Percentiles rank a stretch among this genome's conserved stretches.
Evolutionary conservation across 2,113 vertebrate genomes (phyloP).

Genomic region (Dasyornis broadbenti): DNA sequence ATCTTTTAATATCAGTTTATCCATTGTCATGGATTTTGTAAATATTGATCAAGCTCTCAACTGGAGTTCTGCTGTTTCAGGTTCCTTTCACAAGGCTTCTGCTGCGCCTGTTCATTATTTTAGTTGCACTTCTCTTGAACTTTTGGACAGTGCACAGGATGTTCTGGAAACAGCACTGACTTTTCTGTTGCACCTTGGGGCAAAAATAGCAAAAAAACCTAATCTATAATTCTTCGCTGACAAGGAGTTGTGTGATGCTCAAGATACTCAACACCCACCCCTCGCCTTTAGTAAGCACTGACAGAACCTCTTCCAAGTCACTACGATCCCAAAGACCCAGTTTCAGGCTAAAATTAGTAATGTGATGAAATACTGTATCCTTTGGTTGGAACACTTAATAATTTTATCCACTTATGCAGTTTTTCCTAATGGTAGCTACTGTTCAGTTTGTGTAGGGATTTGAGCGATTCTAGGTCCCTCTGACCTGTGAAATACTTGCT

Average conservation of each 20-base stretch:
- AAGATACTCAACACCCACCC: neutral
- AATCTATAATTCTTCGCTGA: neutral
- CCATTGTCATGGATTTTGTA: neutral
- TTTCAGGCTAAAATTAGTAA: neutral
- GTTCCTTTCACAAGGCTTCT: neutral
- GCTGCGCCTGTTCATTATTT: neutral
- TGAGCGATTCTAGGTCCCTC: neutral
- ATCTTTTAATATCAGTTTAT: neutral
- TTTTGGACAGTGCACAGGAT: neutral
- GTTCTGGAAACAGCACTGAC: neutral
- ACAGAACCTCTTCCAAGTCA: neutral
- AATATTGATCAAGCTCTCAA: fast-evolving
- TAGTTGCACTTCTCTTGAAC: neutral
- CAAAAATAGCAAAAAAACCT: neutral
- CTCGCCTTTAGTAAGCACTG: neutral
- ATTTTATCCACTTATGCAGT: neutral
- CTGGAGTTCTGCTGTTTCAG: neutral
- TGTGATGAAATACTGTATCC: neutral
- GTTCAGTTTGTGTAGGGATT: neutral
- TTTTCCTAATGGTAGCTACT: neutral
- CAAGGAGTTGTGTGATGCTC: neutral
- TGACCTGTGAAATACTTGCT: neutral
- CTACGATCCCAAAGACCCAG: neutral
- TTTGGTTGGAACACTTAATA: neutral
- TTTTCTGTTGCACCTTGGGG: neutral